Base-by-base conservation (phyloP, 1,140 invertebrate genomes). In the Aphis craccivora region DNA sequence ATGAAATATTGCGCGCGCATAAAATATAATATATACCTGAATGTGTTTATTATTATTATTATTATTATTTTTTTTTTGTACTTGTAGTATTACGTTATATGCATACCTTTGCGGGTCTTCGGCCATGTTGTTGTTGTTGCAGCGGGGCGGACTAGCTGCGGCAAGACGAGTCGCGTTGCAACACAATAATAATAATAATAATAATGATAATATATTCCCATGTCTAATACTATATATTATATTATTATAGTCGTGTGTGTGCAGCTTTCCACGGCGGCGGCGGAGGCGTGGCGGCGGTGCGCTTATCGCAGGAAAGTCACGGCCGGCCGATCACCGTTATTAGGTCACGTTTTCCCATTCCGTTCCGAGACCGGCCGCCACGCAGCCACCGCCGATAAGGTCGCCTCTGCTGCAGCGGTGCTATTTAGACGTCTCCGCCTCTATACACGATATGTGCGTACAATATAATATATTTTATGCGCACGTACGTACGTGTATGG, bases 291-390 rank as follows among this genome's bases (percentile, higher is more conserved):
- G 53, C 53, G 88, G 88, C 37, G 35, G 88, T 11, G 51, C 53
- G 51, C 88, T 90, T 55, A 60, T 60, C 88, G 88, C 88, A 43
- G 51, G 35, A 60, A 90, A 90, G 88, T 90, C 88, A 90, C 88
- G 88, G 88, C 88, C 88, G 88, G 88, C 88, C 88, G 88, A 60
- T 89, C 88, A 60, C 88, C 88, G 88, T 90, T 90, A 90, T 90
- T 90, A 90, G 88, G 88, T 90, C 88, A 90, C 88, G 88, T 90
- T 90, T 90, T 90, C 37, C 88, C 88, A 43, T 90, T 60, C 53
- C 88, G 88, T 90, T 60, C 37, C 22, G 86, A 88, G 87, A 55
- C 35, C 35, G 87, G 30, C 43, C 86, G 18, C 43, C 40, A 37
- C 60, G 60, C 83, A 37, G 83, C 86, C 30, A 45, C 87, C 48